phyloP scores from a whole-genome alignment of 2,888 invertebrate species.

The Pardosa pseudoannulata region DNA sequence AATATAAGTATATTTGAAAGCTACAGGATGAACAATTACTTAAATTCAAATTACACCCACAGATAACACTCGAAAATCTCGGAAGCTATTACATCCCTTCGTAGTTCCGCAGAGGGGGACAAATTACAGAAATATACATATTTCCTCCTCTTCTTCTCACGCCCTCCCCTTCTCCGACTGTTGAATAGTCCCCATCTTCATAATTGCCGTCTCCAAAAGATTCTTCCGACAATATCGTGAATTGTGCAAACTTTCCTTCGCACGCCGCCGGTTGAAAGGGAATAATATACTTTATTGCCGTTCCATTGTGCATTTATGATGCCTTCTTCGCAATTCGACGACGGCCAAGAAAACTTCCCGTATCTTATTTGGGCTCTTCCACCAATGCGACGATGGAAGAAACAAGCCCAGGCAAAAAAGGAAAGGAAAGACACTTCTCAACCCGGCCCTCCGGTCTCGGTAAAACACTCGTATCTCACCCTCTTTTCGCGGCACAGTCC shows the following conservation, averaged over 20 bases:
- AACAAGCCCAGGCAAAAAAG: background rate
- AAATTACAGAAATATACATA: too few species aligned
- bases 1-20: too few species aligned
- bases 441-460: too few species aligned
- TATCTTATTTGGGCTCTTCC: background rate
- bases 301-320: slow-evolving; percentile 56
- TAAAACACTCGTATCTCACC: slow-evolving; percentile 58
- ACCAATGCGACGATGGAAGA: background rate
- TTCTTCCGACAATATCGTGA: background rate
- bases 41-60: too few species aligned
- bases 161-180: too few species aligned
- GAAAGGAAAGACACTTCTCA: background rate
- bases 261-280: background rate
- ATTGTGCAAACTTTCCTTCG: background rate
- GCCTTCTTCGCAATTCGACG: background rate
- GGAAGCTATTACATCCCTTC: too few species aligned
- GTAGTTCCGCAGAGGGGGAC: too few species aligned
- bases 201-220: background rate
- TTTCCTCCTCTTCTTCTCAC: too few species aligned
- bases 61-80: too few species aligned
- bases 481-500: slow-evolving; percentile 27
- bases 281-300: slow-evolving; percentile 63
- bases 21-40: too few species aligned
- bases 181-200: background rate
- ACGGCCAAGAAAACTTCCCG: background rate